These are phyloP conservation scores for Nylanderia fulva DNA, from an alignment of 1,140 invertebrate genomes.

Conservation along the genomic window DNA sequence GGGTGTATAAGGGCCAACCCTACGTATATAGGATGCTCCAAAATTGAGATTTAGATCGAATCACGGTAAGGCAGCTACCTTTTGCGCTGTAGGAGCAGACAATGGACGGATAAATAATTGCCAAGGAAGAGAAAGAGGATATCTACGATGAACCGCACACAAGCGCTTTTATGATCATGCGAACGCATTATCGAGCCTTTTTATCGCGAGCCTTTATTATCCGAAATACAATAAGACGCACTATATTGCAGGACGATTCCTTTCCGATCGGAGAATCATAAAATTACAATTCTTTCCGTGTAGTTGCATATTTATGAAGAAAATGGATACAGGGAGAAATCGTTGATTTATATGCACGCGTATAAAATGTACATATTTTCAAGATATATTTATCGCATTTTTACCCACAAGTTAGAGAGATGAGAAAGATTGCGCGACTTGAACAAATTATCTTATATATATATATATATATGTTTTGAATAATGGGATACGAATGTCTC, in stretches of 20 bases:
- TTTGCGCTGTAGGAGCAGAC: constrained; percentile 33
- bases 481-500: neutral
- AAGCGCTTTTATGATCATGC: constrained; percentile 6
- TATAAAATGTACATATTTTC: neutral
- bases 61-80: constrained; percentile 76
- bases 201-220: neutral
- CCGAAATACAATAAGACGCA: neutral
- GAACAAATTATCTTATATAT: neutral
- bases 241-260: neutral
- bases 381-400: neutral
- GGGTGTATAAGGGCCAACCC: constrained; percentile 57
- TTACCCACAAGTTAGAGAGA: neutral
- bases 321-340: neutral
- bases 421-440: neutral
- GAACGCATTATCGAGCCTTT: neutral
- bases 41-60: constrained; percentile 85
- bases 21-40: constrained; percentile 73
- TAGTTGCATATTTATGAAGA: neutral
- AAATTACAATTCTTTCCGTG: neutral
- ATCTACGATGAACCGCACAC: neutral
- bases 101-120: constrained; percentile 66
- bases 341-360: neutral
- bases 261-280: neutral
- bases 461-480: neutral
- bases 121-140: neutral